Conservation (phyloP, 2,797 vertebrate genomes). For the Thaleichthys pacificus region DNA sequence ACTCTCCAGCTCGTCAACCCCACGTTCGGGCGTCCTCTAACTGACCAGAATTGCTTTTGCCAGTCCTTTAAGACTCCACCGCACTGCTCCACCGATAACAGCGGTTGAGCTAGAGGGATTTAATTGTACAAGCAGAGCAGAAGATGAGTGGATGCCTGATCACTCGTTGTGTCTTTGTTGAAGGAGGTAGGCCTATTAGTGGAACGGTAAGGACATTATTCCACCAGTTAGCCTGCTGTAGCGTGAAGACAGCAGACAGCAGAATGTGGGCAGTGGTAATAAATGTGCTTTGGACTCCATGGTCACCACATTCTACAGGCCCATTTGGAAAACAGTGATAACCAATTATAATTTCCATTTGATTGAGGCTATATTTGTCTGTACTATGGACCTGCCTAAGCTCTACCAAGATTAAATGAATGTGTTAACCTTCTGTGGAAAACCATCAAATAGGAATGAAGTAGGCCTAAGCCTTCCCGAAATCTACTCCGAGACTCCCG, state of each 20-base stretch:
- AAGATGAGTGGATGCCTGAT: not conserved
- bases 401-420: not conserved
- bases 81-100: not conserved
- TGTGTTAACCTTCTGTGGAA: not conserved
- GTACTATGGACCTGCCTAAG: not conserved
- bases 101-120: too few relatives aligned
- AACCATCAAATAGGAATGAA: not conserved
- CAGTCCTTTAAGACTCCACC: not conserved
- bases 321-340: not conserved
- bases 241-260: not conserved
- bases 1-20: too few relatives aligned
- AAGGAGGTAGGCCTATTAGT: not conserved
- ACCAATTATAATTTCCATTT: not conserved
- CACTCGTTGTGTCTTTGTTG: not conserved
- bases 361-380: not conserved
- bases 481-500: not conserved
- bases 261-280: not conserved
- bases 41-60: not conserved
- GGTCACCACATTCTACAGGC: not conserved
- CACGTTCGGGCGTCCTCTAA: too few relatives aligned
- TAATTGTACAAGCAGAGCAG: not conserved
- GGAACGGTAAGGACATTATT: not conserved
- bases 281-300: not conserved
- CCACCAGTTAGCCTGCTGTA: not conserved
- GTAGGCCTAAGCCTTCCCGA: not conserved